Percentiles rank a stretch among this genome's conserved stretches.
These are phyloP conservation scores for Pelecanus crispus DNA, from an alignment of 2,113 vertebrate genomes.

Conservation along the genomic window DNA sequence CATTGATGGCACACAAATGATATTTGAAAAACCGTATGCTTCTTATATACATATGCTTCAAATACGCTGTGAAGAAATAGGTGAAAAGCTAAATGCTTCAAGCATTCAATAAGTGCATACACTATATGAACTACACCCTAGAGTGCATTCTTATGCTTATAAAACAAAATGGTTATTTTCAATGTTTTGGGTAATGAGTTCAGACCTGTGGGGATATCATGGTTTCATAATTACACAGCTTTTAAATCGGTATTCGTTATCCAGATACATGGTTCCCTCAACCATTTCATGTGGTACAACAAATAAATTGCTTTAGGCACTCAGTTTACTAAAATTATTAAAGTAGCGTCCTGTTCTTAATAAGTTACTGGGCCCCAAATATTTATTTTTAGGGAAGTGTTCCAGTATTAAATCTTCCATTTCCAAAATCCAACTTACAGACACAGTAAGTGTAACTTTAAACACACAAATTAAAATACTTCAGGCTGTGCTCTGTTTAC, in stretches of 20 bases:
- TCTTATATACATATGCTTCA: not conserved
- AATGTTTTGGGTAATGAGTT: constrained; percentile 41
- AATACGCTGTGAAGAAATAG: constrained; percentile 15
- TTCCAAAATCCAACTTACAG: constrained; percentile 46
- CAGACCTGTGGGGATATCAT: constrained; percentile 25
- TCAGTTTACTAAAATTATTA: constrained; percentile 41
- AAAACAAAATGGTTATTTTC: constrained; percentile 56
- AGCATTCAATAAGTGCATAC: constrained; percentile 55
- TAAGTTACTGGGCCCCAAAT: constrained; percentile 32
- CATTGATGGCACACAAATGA: not conserved
- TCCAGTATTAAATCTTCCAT: constrained; percentile 34
- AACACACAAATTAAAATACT: constrained; percentile 61
- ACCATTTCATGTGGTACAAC: not conserved
- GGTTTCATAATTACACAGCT: constrained; percentile 41
- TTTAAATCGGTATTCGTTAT: constrained; percentile 6
- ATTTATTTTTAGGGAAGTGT: constrained; percentile 49
- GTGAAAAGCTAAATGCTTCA: constrained; percentile 37
- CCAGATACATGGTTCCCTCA: constrained; percentile 2
- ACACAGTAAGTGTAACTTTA: constrained; percentile 50
- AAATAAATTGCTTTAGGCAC: constrained; percentile 27
- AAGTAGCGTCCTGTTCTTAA: constrained; percentile 42
- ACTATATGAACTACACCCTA: constrained; percentile 44
- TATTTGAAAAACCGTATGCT: not conserved
- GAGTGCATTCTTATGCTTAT: constrained; percentile 56
- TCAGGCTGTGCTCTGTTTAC: constrained; percentile 54